Base-by-base conservation (phyloP, 1,140 invertebrate genomes). In the Zaprionus taronus region DNA sequence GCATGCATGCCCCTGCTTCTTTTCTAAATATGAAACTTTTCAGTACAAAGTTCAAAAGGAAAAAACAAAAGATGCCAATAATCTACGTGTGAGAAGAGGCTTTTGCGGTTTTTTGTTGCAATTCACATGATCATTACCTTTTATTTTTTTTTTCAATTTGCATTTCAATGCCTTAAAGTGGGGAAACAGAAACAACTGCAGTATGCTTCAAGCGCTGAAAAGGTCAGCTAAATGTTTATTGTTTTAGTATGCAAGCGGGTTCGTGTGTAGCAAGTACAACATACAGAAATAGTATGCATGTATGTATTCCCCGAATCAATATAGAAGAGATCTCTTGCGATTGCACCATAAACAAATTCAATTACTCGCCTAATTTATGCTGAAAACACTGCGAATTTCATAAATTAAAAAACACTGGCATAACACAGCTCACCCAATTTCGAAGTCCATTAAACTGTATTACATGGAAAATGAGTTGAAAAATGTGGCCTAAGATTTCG, bases 91-190 rank as follows among this genome's bases (percentile, higher is more conserved):
- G n/a, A 47, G 34, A 20, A 61, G 41, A 38, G 66, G 26, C 38
- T 47, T 58, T 56, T 71, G 60, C 53, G 55, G 69, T 57, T 64
- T 49, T 62, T 22, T 77, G 64, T 64, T 89, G 85, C 85, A 85
- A 85, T 90, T 90, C 85, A 90, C 85, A 82, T 89, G 85, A 76
- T 86, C 85, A 89, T 89, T 89, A 89, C 90, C 85, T 89, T 90
- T 89, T 90, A 82, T 85, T 69, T 77, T 81, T 86, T 86, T 65
- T 79, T 81, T 86, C 90, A 90, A 90, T 90, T 90, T 90, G 85
- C 85, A 90, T 90, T 90, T 90, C 81, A 90, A 90, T 90, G 85
- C 81, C 85, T 81, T 82, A 85, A 87, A 89, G 71, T 79, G 74
- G 84, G 70, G 71, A 72, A 73, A 68, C 20, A 68, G 72, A 38